Percentiles rank a stretch among this genome's conserved stretches.
phyloP scores from a whole-genome alignment of 1,140 invertebrate genomes.

The Drosophila grimshawi region DNA sequence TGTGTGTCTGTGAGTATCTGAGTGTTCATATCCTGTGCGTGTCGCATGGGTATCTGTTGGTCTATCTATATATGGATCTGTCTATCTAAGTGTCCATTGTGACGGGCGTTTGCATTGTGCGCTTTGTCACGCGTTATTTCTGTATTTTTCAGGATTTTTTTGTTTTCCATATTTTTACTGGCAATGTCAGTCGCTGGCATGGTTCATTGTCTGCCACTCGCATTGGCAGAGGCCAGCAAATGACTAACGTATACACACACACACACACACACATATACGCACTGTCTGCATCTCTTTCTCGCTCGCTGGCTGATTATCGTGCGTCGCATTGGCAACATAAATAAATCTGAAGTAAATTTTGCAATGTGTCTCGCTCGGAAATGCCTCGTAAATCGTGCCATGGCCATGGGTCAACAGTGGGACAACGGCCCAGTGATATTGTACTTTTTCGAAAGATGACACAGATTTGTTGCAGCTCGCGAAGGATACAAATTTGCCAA shows the following conservation, averaged over 20 bases:
- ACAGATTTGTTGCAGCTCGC: constrained; percentile 74
- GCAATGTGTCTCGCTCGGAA: constrained; percentile 82
- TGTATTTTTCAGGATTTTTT: constrained; percentile 41
- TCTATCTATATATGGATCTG: constrained; percentile 65
- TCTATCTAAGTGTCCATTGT: constrained; percentile 74
- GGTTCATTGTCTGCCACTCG: constrained; percentile 73
- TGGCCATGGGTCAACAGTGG: constrained; percentile 73
- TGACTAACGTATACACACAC: constrained; percentile 49
- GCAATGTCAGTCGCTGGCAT: constrained; percentile 17
- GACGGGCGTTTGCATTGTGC: constrained; percentile 71
- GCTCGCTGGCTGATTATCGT: constrained; percentile 38
- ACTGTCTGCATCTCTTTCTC: neutral
- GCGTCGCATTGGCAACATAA: constrained; percentile 66
- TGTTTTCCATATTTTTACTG: constrained; percentile 44
- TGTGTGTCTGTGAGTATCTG: constrained; percentile 27
- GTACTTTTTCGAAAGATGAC: constrained; percentile 56
- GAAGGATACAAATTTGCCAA: constrained; percentile 81
- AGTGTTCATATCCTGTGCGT: constrained; percentile 54
- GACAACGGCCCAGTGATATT: constrained; percentile 61
- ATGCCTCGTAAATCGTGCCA: constrained; percentile 81
- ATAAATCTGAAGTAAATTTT: constrained; percentile 84
- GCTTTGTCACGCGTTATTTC: constrained; percentile 81
- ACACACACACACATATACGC: neutral
- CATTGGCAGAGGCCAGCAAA: constrained; percentile 55
- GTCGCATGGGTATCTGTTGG: constrained; percentile 53